phyloP scores from a whole-genome alignment of 2,113 vertebrate species.

The Cinclus cinclus region DNA sequence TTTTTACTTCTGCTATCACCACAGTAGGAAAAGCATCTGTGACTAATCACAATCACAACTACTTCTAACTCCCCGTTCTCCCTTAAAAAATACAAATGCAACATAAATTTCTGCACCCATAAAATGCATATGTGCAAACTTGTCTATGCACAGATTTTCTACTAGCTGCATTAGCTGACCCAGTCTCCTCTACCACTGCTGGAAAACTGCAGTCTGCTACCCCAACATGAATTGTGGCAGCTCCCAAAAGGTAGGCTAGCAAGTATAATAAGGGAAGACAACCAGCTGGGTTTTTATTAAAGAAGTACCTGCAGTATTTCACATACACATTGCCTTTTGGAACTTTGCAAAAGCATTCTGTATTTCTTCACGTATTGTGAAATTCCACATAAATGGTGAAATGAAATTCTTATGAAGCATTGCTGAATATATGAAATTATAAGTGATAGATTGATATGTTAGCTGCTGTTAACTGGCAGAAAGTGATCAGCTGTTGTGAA shows the following conservation, averaged over 20 bases:
- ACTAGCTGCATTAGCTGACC: not conserved
- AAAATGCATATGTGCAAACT: not conserved
- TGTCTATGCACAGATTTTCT: not conserved
- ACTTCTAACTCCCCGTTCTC: slow-evolving; percentile 1
- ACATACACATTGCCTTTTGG: not conserved
- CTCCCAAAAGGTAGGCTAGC: not conserved
- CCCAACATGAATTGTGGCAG: not conserved
- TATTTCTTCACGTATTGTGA: not conserved
- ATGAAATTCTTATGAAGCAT: not conserved
- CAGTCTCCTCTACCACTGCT: not conserved
- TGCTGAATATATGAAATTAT: not conserved
- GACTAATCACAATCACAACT: not conserved
- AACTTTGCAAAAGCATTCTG: not conserved
- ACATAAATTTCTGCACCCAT: not conserved
- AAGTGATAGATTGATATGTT: not conserved
- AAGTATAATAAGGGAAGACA: not conserved
- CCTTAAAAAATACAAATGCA: not conserved
- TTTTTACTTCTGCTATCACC: not conserved
- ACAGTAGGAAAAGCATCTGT: slow-evolving; percentile 15
- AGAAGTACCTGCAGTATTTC: slow-evolving; percentile 13
- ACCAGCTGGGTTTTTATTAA: not conserved
- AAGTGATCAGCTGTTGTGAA: not conserved
- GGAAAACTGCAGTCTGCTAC: not conserved
- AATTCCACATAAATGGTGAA: not conserved
- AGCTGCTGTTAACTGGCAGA: not conserved